A percentile compares a stretch with the other conserved stretches of the same genome.
Evolutionary conservation across 2,797 vertebrate species (phyloP).

Genomic region (Falco naumanni): DNA sequence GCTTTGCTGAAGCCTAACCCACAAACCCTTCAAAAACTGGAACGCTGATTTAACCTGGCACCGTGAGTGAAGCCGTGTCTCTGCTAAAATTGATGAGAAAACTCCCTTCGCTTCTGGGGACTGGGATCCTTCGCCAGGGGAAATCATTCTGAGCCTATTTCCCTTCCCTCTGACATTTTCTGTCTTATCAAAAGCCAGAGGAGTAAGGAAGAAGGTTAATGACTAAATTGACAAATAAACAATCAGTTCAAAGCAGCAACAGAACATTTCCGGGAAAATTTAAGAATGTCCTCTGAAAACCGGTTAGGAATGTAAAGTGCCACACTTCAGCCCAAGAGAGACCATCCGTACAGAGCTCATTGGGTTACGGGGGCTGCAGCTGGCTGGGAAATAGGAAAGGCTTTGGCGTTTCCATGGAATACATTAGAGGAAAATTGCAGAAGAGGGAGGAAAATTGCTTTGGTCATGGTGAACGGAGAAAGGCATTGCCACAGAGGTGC

Average conservation of each 20-base stretch:
- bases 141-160: constrained; percentile 47
- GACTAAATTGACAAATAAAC: constrained; percentile 54
- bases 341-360: not conserved
- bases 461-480: not conserved
- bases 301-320: not conserved
- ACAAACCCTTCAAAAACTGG: not conserved
- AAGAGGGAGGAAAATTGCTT: not conserved
- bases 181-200: constrained; percentile 44
- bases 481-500: not conserved
- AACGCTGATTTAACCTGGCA: constrained; percentile 57
- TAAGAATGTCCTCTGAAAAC: constrained; percentile 7
- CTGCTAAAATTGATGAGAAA: constrained; percentile 52
- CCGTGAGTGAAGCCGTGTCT: not conserved
- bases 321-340: not conserved
- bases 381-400: not conserved
- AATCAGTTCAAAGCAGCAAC: constrained; percentile 34
- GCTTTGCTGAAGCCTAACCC: not conserved
- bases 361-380: not conserved
- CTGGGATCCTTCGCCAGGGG: constrained; percentile 11
- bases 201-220: constrained; percentile 46
- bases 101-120: constrained; percentile 15
- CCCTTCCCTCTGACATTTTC: constrained; percentile 44
- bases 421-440: not conserved
- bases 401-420: not conserved
- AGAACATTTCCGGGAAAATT: not conserved